Evolutionary conservation across 2,113 vertebrate species (phyloP).

Genomic region (Labeo rohita): DNA sequence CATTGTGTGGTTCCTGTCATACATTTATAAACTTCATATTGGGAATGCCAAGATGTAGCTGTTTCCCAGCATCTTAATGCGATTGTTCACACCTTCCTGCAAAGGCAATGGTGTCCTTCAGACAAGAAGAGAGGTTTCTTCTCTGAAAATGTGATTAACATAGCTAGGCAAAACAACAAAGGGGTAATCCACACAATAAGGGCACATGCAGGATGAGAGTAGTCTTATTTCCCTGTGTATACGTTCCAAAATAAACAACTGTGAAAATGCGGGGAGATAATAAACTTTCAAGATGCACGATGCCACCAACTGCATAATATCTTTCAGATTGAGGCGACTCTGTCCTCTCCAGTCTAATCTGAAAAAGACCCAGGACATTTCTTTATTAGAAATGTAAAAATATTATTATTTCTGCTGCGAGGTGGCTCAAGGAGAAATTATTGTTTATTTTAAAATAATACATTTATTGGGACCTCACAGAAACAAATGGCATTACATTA

Average conservation of each 20-base stretch:
- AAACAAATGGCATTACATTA: conserved; percentile 19
- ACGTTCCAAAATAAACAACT: conserved; percentile 31
- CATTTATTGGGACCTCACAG: background rate
- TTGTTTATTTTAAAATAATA: conserved; percentile 24
- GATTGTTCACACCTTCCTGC: conserved; percentile 73
- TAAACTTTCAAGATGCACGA: conserved; percentile 25
- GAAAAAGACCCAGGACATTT: background rate
- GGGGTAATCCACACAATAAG: conserved; percentile 59
- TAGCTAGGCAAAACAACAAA: conserved; percentile 63
- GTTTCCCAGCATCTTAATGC: conserved; percentile 66
- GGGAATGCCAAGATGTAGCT: conserved; percentile 67
- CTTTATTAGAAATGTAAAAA: conserved; percentile 9
- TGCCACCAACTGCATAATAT: conserved; percentile 6
- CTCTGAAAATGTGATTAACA: conserved; percentile 70
- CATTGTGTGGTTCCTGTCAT: conserved; percentile 17
- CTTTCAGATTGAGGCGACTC: background rate
- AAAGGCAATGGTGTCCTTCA: conserved; percentile 66
- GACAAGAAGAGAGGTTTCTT: conserved; percentile 53
- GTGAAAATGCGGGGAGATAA: conserved; percentile 31
- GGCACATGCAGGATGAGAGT: conserved; percentile 44
- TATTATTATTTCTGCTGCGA: conserved; percentile 19
- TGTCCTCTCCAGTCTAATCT: conserved; percentile 1
- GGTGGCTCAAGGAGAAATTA: background rate
- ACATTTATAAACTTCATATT: conserved; percentile 55
- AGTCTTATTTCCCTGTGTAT: conserved; percentile 47